Percentiles rank a stretch among this genome's conserved stretches.
phyloP scores from a whole-genome alignment of 2,113 vertebrate genomes.

The Lampris megalopsis region DNA sequence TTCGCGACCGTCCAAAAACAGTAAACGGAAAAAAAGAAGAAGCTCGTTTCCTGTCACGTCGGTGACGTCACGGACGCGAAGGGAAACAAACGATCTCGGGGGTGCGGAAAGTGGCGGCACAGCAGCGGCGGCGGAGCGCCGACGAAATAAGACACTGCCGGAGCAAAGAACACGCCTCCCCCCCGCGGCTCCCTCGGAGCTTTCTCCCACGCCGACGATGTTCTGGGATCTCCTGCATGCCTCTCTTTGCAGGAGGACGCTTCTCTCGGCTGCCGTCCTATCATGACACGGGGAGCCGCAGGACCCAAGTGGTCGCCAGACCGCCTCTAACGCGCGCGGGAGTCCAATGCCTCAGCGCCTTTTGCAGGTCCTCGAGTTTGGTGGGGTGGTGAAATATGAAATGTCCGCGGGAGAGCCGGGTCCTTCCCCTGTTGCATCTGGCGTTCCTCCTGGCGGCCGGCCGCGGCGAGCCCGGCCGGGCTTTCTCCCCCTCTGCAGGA shows the following conservation, averaged over 20 bases:
- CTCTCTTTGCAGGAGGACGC: slow-evolving; percentile 37
- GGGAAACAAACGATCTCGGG: too few relatives aligned
- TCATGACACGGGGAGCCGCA: slow-evolving; percentile 66
- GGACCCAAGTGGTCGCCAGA: slow-evolving; percentile 59
- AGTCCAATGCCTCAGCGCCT: slow-evolving; percentile 50
- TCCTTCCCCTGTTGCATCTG: slow-evolving; percentile 80
- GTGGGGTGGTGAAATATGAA: slow-evolving; percentile 86
- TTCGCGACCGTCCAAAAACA: too few relatives aligned
- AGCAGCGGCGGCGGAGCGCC: too few relatives aligned
- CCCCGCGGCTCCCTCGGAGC: slow-evolving; percentile 52
- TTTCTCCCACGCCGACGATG: slow-evolving; percentile 57
- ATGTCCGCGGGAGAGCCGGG: slow-evolving; percentile 82
- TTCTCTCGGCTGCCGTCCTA: slow-evolving; percentile 49
- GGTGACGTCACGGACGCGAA: too few relatives aligned
- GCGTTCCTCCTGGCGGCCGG: slow-evolving; percentile 79
- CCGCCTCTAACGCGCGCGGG: slow-evolving; percentile 38
- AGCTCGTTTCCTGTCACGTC: too few relatives aligned
- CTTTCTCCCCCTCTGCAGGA: slow-evolving; percentile 82
- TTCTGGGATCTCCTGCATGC: slow-evolving; percentile 59
- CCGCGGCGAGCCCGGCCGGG: slow-evolving; percentile 76
- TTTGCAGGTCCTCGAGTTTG: slow-evolving; percentile 46
- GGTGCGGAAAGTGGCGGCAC: too few relatives aligned
- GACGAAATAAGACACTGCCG: slow-evolving; percentile 67
- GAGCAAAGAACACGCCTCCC: slow-evolving; percentile 74
- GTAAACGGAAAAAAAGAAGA: too few relatives aligned